phyloP scores from a whole-genome alignment of 2,888 invertebrate genomes.

The Plagodis pulveraria region DNA sequence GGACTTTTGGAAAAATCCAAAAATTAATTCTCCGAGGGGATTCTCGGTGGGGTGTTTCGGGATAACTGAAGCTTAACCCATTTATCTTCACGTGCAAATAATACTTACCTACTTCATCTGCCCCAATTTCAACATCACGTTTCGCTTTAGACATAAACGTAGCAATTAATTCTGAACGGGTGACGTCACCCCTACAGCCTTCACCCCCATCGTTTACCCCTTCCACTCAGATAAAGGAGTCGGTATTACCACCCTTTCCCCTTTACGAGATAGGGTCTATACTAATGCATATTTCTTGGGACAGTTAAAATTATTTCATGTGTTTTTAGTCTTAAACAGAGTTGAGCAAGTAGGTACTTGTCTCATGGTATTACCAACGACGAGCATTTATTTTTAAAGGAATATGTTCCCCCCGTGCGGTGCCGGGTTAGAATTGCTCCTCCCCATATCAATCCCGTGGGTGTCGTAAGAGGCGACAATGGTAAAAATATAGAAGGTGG shows the following conservation, averaged over 20 bases:
- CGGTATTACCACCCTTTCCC: constrained; percentile 30
- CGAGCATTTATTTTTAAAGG: no score
- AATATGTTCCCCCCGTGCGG: no score
- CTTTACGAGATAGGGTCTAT: constrained; percentile 23
- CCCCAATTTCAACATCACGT: constrained; percentile 68
- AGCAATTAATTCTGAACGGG: constrained; percentile 80
- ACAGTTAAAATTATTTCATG: neutral
- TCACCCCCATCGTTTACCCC: constrained; percentile 31
- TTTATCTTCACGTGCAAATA: constrained; percentile 16
- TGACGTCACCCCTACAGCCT: constrained; percentile 61
- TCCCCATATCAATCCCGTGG: no score
- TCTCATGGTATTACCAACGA: no score
- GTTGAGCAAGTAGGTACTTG: no score
- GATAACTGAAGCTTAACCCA: neutral
- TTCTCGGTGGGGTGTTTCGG: no score
- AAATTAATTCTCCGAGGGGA: no score
- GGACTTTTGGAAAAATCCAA: no score
- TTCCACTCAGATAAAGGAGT: constrained; percentile 32
- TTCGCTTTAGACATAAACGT: constrained; percentile 63
- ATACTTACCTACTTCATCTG: constrained; percentile 26
- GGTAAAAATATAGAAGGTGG: no score
- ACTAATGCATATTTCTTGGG: neutral
- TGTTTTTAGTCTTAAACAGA: no score
- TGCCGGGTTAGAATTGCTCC: no score
- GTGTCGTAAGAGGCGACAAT: no score